A percentile compares a stretch with the other conserved stretches of the same genome.
Evolutionary conservation across 2,888 invertebrate species (phyloP).

Genomic region (Aradus depressus): DNA sequence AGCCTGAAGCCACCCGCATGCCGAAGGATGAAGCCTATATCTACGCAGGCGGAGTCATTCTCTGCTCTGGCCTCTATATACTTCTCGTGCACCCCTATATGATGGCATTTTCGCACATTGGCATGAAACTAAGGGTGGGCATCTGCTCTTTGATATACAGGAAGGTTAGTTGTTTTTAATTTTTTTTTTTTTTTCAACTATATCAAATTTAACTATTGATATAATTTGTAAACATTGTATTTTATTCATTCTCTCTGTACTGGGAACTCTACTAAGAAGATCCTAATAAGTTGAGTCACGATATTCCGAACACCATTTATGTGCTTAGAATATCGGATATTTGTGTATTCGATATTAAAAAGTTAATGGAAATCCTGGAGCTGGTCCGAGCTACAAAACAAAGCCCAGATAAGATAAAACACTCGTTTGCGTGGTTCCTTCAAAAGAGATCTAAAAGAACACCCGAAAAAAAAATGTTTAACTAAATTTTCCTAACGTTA

Average conservation of each 20-base stretch:
- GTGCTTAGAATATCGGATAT: no score
- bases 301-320: no score
- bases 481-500: no score
- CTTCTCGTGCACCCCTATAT: conserved; percentile 81
- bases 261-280: neutral
- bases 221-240: neutral
- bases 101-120: conserved; percentile 67
- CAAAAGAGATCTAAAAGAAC: no score
- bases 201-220: no score
- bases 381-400: neutral
- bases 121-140: conserved; percentile 72
- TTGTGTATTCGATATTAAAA: neutral
- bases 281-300: neutral
- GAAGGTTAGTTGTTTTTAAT: conserved; percentile 48
- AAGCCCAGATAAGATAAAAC: no score
- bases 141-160: conserved; percentile 73
- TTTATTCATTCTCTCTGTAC: neutral
- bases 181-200: no score
- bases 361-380: neutral
- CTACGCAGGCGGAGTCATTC: conserved; percentile 60
- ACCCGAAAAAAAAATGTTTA: no score
- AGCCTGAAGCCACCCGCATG: conserved; percentile 31
- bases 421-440: no score
- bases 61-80: conserved; percentile 63
- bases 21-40: conserved; percentile 53